Evolutionary conservation across 2,797 vertebrate genomes (phyloP), one percentile per base, ranked within the genome.

Genomic region (Gallinago solitaria): DNA sequence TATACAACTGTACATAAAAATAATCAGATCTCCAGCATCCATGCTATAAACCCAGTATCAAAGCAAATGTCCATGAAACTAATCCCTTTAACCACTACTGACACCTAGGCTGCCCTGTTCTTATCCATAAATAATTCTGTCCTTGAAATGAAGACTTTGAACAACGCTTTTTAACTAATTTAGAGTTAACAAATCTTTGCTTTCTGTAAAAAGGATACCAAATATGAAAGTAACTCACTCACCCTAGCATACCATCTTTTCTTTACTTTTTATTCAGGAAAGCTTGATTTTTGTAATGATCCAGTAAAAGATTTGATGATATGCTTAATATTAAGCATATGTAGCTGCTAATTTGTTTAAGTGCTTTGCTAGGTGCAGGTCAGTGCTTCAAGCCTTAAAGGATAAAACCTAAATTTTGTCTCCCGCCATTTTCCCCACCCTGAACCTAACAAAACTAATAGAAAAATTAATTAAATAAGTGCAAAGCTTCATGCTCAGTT

Each of bases 331-430:
- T 69, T 48, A 91, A 91, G 61, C 63, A 60, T 25, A 94, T 45
- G 65, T 33, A 59, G 47, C 30, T 83, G 37, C 37, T 93, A 70
- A 90, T 93, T 95, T 97, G 74, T 74, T 86, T 70, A 95, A 89
- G 80, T 84, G 83, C 91, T 86, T 94, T 90, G 33, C 54, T 87
- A 59, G 74, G 68, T 56, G 59, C 93, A 92, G 77, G 88, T 95
- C 86, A 74, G 54, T 60, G 57, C 77, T 87, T 30, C 2, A 1
- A 90, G 73, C 41, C 74, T 95, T 87, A 79, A 76, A 89, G 43
- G 69, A 73, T 73, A 48, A 95, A 76, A 70, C 77, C 63, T 39
- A 80, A 71, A 47, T 83, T 51, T 67, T 19, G 24, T 43, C n/a
- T 87, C 15, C 25, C 0, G 1, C 63, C 27, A 39, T 63, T 32